phyloP scores from a whole-genome alignment of 2,888 invertebrate species.

The Troides helena region DNA sequence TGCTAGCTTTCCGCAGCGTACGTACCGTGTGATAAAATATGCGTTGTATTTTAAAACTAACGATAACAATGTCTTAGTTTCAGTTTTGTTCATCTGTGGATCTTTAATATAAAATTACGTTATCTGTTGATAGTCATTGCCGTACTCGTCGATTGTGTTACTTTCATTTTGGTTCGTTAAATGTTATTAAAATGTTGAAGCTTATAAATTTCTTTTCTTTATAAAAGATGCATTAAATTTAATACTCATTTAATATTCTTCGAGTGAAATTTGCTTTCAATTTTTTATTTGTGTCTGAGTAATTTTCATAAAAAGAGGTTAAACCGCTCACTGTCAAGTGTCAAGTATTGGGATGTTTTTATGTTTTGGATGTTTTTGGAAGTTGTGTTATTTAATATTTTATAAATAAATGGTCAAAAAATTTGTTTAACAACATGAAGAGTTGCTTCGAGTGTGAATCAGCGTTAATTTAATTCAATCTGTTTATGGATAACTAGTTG shows the following conservation, averaged over 20 bases:
- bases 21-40: background rate
- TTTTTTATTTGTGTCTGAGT: conserved; percentile 8
- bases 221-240: conserved; percentile 5
- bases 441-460: background rate
- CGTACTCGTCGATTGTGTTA: conserved; percentile 26
- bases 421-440: background rate
- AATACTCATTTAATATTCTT: conserved; percentile 6
- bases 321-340: conserved; percentile 33
- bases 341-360: conserved; percentile 31
- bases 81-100: conserved; percentile 24
- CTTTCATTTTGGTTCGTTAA: conserved; percentile 17
- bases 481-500: conserved; percentile 20
- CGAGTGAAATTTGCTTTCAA: background rate
- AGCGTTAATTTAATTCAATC: conserved; percentile 12
- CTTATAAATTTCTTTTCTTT: background rate
- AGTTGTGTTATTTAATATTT: conserved; percentile 18
- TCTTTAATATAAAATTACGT: conserved; percentile 8
- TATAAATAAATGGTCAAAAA: conserved; percentile 14
- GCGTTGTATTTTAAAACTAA: conserved; percentile 5
- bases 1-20: conserved; percentile 14
- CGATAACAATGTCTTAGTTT: conserved; percentile 6
- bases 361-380: conserved; percentile 31
- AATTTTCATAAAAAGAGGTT: conserved; percentile 26
- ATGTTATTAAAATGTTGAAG: conserved; percentile 9
- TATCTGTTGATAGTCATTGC: conserved; percentile 23